Evolutionary conservation across 1,140 invertebrate species (phyloP), one percentile per base, ranked within the genome.

Genomic region (Orchesella cincta): DNA sequence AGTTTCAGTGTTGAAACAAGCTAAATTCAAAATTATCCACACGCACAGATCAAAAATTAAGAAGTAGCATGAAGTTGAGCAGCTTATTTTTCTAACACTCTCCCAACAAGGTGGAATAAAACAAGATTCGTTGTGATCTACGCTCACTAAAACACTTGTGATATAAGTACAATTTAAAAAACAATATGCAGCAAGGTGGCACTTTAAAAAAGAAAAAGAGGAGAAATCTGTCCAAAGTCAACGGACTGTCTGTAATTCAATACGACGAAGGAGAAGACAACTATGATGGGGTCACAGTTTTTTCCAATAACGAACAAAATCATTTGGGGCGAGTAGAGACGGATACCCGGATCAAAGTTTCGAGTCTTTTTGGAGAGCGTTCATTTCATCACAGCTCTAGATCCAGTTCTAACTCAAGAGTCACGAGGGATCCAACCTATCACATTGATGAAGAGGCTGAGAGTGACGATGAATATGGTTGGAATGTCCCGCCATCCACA

Each of bases 161-260:
- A n/a, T n/a, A n/a, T n/a, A n/a, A n/a, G n/a, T n/a, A n/a, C n/a
- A n/a, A n/a, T n/a, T n/a, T n/a, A n/a, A n/a, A n/a, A n/a, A n/a
- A n/a, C 14, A 26, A 57, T 5, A 57, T 57, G 54, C 54, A 57
- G 26, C 54, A 57, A 23, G 26, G 8, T 3, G 54, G 54, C 3
- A n/a, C 54, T 18, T 26, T 57, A 26, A 57, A 57, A 26, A 57
- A 57, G 23, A 16, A 23, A 26, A 57, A 57, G 54, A 57, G 26
- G 54, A 8, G 54, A 3, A 57, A 57, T 26, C 23, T 57, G 8
- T 12, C 54, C n/a, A 57, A 57, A 72, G 76, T 77, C 5, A 26
- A 8, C 12, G 54, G 54, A 18, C 23, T 62, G 23, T 8, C 8
- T 14, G 23, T n/a, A 62, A n/a, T 62, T 26, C 54, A 8, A 14